These are phyloP conservation scores for Syngnathus acus DNA, from an alignment of 2,797 vertebrate species.

Conservation along the genomic window DNA sequence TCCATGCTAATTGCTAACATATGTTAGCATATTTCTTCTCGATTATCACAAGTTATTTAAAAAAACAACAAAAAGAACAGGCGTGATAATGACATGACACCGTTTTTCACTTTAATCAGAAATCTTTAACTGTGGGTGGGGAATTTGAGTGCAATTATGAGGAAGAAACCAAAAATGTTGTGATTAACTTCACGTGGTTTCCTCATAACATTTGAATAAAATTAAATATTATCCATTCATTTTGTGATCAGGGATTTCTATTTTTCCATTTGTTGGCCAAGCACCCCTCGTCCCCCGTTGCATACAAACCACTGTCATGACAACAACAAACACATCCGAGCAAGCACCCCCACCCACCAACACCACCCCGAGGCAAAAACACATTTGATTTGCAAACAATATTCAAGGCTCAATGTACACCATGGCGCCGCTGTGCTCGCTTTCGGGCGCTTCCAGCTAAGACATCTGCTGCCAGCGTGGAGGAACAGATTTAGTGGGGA, in stretches of 20 bases:
- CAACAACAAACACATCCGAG: constrained; percentile 24
- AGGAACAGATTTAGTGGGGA: constrained; percentile 41
- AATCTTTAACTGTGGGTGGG: background rate
- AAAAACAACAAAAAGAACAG: too few species aligned
- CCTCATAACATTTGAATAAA: background rate
- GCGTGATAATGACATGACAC: too few species aligned
- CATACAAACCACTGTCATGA: background rate
- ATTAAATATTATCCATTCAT: background rate
- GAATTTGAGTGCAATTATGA: background rate
- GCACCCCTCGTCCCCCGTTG: background rate
- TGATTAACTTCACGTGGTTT: background rate
- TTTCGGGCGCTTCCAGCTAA: constrained; percentile 14
- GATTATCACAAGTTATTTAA: too few species aligned
- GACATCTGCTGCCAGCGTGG: constrained; percentile 56
- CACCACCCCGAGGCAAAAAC: constrained; percentile 34
- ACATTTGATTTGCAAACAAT: constrained; percentile 50
- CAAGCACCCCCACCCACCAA: constrained; percentile 17
- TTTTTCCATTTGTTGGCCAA: background rate
- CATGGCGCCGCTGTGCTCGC: constrained; percentile 10
- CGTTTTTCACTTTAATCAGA: too few species aligned
- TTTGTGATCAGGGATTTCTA: background rate
- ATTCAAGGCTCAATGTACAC: constrained; percentile 41
- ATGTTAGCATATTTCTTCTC: too few species aligned
- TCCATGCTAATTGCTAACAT: too few species aligned
- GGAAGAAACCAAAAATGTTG: background rate